phyloP scores from a whole-genome alignment of 2,888 invertebrate species.

The Vanessa cardui region DNA sequence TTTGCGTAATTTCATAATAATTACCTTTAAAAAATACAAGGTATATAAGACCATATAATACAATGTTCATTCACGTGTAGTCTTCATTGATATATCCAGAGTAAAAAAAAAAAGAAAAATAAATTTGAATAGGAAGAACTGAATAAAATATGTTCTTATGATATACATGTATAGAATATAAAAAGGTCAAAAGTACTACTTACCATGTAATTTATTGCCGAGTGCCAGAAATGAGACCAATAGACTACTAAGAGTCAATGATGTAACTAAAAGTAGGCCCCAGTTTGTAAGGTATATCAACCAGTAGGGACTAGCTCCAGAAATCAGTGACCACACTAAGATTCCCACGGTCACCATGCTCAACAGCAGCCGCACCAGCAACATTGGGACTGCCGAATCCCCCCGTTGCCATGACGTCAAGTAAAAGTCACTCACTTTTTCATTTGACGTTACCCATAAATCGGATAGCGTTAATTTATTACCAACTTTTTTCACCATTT shows the following conservation, averaged over 20 bases:
- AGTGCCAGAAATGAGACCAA: slow-evolving; percentile 57
- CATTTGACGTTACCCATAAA: slow-evolving; percentile 68
- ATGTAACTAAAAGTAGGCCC: slow-evolving; percentile 62
- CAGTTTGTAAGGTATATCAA: slow-evolving; percentile 74
- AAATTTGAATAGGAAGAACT: no score
- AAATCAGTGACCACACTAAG: slow-evolving; percentile 61
- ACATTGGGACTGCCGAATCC: slow-evolving; percentile 65
- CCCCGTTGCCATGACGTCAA: slow-evolving; percentile 75
- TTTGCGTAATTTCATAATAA: no score
- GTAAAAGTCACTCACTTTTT: slow-evolving; percentile 68
- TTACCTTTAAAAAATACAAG: no score
- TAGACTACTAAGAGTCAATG: slow-evolving; percentile 56
- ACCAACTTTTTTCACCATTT: slow-evolving; percentile 73
- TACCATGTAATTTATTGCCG: slow-evolving; percentile 55
- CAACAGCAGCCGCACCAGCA: slow-evolving; percentile 60
- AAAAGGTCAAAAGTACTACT: slow-evolving; percentile 39
- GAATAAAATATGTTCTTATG: no score
- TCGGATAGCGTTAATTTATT: slow-evolving; percentile 58
- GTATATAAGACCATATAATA: no score
- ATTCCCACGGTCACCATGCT: slow-evolving; percentile 54
- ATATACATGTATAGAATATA: no score
- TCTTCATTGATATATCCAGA: no score
- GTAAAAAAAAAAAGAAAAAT: no score
- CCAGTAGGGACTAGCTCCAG: slow-evolving; percentile 56
- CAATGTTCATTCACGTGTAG: no score